Base-by-base conservation (phyloP, 2,113 vertebrate species). In the Grammomys surdaster region DNA sequence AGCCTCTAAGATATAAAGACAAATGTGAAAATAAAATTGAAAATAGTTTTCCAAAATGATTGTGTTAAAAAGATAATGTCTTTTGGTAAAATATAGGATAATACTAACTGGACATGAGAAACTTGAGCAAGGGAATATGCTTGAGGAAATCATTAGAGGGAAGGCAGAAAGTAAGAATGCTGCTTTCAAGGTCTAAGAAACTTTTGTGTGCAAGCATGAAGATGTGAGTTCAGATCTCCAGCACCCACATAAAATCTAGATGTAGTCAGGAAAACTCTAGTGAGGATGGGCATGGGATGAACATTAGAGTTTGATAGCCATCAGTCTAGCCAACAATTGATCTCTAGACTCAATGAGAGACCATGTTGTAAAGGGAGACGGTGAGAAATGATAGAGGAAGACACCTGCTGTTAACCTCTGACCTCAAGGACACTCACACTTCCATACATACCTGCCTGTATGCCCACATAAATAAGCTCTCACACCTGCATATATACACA, bases 1-100 rank as follows among this genome's bases (percentile, higher is more conserved):
- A 67, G 33, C 6, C 40, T 69, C 3, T n/a, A 88, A 56, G n/a
- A 73, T 43, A 84, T 93, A 84, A 89, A 88, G 36, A 75, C 31
- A 76, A 88, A 81, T 28, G 8, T 58, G 36, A 40, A 24, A 43
- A 93, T 72, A 92, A 43, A 96, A 90, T 88, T 46, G 22, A 11
- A 84, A 96, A 72, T 7, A 48, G 3, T 56, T 33, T 56, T 69
- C 31, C 87, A 81, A 90, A 88, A 69, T 3, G 4, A 48, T 31
- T 48, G 26, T 77, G 26, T 48, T 77, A 17, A 70, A 80, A 60
- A 60, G 22, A 40, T 72, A 80, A 58, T 95, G 4, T 22, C n/a
- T 95, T 13, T 82, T 89, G 17, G 3, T 81, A 88, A 94, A 88
- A 5, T 88, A 63, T 33, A 80, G 48, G 75, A 91, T 75, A 69